Percentiles rank a stretch among this genome's conserved stretches.
Conservation (phyloP, 2,888 invertebrate genomes). For the Sisyra terminalis region DNA sequence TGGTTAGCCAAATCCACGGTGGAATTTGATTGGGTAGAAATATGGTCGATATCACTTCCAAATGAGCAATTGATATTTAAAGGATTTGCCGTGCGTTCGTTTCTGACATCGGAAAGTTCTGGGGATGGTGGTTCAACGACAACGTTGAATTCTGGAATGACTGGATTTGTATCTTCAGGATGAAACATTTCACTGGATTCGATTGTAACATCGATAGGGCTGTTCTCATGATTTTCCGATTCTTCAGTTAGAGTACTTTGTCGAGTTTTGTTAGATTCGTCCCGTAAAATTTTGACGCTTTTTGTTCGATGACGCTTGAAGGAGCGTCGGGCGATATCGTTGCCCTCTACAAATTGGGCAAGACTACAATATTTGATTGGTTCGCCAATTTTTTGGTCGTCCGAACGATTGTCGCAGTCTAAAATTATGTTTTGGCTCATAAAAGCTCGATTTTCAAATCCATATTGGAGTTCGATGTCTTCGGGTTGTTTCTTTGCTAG, state of each 20-base stretch:
- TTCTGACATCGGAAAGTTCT: conserved; percentile 35
- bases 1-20: conserved; percentile 19
- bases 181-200: conserved; percentile 16
- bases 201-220: conserved; percentile 14
- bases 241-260: conserved; percentile 25
- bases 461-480: conserved; percentile 41
- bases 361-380: conserved; percentile 59
- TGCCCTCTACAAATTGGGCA: conserved; percentile 69
- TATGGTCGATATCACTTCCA: conserved; percentile 17
- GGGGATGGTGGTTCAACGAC: conserved; percentile 63
- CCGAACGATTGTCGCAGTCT: conserved; percentile 31
- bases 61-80: conserved; percentile 20
- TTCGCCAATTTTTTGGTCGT: conserved; percentile 30
- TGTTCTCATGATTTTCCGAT: conserved; percentile 16
- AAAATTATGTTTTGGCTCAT: conserved; percentile 28
- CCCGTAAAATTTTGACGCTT: conserved; percentile 23
- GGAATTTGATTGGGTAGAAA: conserved; percentile 14
- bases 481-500: conserved; percentile 35
- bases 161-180: conserved; percentile 11
- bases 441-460: conserved; percentile 57
- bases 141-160: conserved; percentile 46
- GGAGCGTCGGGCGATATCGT: conserved; percentile 63
- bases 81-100: conserved; percentile 12
- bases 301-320: conserved; percentile 34
- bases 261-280: conserved; percentile 24